These are phyloP conservation scores for Nannoperca australis DNA, from an alignment of 2,797 vertebrate species.

Conservation along the genomic window DNA sequence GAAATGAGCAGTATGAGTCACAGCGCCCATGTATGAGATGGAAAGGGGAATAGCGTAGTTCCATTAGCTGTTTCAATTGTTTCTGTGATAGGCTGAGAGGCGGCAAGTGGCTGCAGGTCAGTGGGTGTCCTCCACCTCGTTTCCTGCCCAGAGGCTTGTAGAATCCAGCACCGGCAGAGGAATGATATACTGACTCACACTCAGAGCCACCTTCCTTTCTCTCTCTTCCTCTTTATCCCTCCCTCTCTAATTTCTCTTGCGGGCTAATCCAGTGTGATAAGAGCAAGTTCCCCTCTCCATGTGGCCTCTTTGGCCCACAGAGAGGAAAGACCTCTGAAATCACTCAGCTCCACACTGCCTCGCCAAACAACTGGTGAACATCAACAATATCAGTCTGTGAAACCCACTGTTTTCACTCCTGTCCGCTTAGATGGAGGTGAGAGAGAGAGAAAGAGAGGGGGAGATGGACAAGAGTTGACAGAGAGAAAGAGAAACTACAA, in stretches of 20 bases:
- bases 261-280: slow-evolving; percentile 69
- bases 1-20: slow-evolving; percentile 68
- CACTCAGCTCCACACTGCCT: slow-evolving; percentile 32
- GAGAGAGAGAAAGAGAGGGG: slow-evolving; percentile 7
- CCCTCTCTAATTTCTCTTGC: slow-evolving; percentile 26
- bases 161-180: slow-evolving; percentile 41
- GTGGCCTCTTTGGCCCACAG: slow-evolving; percentile 58
- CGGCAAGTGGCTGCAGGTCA: slow-evolving; percentile 73
- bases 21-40: slow-evolving; percentile 39
- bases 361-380: slow-evolving; percentile 49
- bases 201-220: slow-evolving; percentile 55
- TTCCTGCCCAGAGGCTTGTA: slow-evolving; percentile 74
- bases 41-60: slow-evolving; percentile 64
- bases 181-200: slow-evolving; percentile 55
- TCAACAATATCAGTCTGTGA: slow-evolving; percentile 49
- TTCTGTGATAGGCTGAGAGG: slow-evolving; percentile 70
- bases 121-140: slow-evolving; percentile 75
- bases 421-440: slow-evolving; percentile 27
- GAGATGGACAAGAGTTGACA: slow-evolving; percentile 3
- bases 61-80: slow-evolving; percentile 80
- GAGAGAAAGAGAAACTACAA: slow-evolving; percentile 2
- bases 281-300: slow-evolving; percentile 56
- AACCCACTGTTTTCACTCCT: slow-evolving; percentile 53
- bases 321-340: slow-evolving; percentile 64
- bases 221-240: slow-evolving; percentile 29